phyloP scores from a whole-genome alignment of 1,140 invertebrate genomes.

The Drosophila athabasca region DNA sequence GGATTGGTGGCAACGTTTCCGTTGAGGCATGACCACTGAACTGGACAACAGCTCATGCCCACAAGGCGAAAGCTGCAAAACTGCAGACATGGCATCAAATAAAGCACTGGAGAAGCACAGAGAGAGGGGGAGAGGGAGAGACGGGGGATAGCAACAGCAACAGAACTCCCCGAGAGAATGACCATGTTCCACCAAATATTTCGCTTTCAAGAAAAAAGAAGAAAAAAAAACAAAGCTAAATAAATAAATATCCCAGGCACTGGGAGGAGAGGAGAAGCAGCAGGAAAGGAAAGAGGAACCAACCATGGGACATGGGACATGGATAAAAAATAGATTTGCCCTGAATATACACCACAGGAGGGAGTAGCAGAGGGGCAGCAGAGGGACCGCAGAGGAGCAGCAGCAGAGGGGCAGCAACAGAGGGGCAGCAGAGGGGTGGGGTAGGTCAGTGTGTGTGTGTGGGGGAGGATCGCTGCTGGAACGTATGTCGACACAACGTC shows the following conservation, averaged over 20 bases:
- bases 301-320: conserved; percentile 5
- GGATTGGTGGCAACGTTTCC: conserved; percentile 26
- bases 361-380: no score
- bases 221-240: conserved; percentile 61
- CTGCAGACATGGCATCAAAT: conserved; percentile 77
- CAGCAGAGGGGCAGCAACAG: no score
- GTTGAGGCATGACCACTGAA: conserved; percentile 66
- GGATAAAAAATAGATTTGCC: conserved; percentile 71
- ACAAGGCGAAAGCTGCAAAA: conserved; percentile 50
- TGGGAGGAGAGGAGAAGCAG: conserved; percentile 1
- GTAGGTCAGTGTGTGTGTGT: background rate
- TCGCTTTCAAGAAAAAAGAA: conserved; percentile 45
- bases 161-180: background rate
- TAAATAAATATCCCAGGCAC: conserved; percentile 73
- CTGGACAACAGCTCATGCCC: conserved; percentile 54
- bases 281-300: background rate
- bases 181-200: conserved; percentile 45
- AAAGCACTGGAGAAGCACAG: conserved; percentile 35
- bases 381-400: no score
- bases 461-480: background rate
- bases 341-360: conserved; percentile 45
- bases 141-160: background rate
- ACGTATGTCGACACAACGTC: conserved; percentile 39
- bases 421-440: background rate
- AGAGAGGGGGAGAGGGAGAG: background rate